Conservation (phyloP, 1,140 invertebrate species). For the Zaprionus kolodkinae region DNA sequence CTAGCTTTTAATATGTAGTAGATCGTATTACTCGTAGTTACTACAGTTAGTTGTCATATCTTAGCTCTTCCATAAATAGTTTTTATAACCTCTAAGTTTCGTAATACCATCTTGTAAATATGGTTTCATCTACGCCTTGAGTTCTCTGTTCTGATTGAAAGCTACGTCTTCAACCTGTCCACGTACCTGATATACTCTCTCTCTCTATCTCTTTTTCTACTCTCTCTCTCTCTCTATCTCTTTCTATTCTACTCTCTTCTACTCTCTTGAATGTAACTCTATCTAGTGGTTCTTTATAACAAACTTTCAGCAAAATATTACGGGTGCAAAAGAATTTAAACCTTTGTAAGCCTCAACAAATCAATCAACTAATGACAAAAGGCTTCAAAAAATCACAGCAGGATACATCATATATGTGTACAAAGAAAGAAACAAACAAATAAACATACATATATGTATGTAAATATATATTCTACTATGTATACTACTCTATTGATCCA, state of each 20-base stretch:
- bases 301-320: slow-evolving; percentile 30
- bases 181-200: slow-evolving; percentile 64
- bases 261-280: slow-evolving; percentile 5
- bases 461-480: too few species aligned
- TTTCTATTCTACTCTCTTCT: slow-evolving; percentile 1
- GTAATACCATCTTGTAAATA: slow-evolving; percentile 52
- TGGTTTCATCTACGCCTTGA: slow-evolving; percentile 24
- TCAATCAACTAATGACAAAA: slow-evolving; percentile 27
- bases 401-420: background rate
- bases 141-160: slow-evolving; percentile 42
- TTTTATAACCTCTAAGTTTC: slow-evolving; percentile 31
- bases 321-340: slow-evolving; percentile 59
- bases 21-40: slow-evolving; percentile 14
- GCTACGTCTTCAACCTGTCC: slow-evolving; percentile 77
- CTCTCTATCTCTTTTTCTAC: slow-evolving; percentile 10
- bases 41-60: slow-evolving; percentile 66
- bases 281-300: background rate
- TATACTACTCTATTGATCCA: slow-evolving; percentile 1
- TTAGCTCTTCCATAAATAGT: slow-evolving; percentile 73
- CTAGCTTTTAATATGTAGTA: background rate
- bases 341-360: slow-evolving; percentile 28
- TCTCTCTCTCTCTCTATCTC: slow-evolving; percentile 30
- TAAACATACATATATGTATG: background rate
- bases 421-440: background rate
- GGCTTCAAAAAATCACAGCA: slow-evolving; percentile 30